A percentile compares a stretch with the other conserved stretches of the same genome.
These are phyloP conservation scores for Xerus inauris DNA, from an alignment of 2,113 vertebrate genomes.

Conservation along the genomic window DNA sequence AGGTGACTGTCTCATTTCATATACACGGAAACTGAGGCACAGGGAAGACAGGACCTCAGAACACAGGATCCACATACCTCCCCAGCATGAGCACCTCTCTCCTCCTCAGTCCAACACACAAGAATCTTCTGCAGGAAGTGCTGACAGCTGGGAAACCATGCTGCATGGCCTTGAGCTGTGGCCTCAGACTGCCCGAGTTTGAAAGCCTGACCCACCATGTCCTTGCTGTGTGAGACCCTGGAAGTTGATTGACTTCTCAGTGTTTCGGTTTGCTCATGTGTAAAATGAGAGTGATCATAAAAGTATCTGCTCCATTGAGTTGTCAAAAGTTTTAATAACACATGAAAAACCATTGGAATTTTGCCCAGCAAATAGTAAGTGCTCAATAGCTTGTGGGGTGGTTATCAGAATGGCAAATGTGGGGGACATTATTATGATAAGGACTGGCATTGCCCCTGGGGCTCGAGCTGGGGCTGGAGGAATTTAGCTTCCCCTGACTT, in stretches of 20 bases:
- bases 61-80: background rate
- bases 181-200: background rate
- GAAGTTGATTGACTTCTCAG: background rate
- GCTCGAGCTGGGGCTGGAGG: background rate
- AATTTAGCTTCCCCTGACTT: background rate
- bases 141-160: rapidly evolving
- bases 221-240: background rate
- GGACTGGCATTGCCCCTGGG: background rate
- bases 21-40: background rate
- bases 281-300: background rate
- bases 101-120: background rate
- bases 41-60: background rate
- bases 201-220: background rate
- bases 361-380: background rate
- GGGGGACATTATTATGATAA: background rate
- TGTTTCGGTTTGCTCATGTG: background rate
- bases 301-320: background rate
- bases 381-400: background rate
- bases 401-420: too few relatives aligned
- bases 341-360: background rate
- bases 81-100: background rate
- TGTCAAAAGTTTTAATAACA: background rate
- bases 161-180: background rate
- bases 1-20: background rate
- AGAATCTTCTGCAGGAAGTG: background rate